Evolutionary conservation across 2,888 invertebrate genomes (phyloP).

Genomic region (Drosophila mimetica): DNA sequence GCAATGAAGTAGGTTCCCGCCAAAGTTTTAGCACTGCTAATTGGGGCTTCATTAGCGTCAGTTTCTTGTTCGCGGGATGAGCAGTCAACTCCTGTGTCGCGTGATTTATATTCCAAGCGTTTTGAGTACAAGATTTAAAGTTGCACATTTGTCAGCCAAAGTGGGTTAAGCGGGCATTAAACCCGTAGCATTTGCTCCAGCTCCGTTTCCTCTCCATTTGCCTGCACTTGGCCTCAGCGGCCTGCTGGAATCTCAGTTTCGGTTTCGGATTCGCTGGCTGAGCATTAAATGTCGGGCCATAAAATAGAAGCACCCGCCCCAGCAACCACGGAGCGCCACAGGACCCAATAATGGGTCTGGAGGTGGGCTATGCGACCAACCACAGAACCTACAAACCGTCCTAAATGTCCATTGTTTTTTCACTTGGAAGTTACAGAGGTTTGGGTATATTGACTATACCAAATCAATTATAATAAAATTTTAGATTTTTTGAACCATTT

Average conservation of each 20-base stretch:
- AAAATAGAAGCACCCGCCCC: conserved; percentile 49
- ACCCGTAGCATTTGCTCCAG: conserved; percentile 4
- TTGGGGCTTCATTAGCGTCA: conserved; percentile 44
- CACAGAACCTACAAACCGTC: conserved; percentile 22
- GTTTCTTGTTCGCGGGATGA: not conserved
- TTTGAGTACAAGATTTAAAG: conserved; percentile 23
- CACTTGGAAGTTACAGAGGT: not conserved
- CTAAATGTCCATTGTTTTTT: conserved; percentile 36
- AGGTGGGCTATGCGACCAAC: conserved; percentile 19
- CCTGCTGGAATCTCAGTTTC: conserved; percentile 29
- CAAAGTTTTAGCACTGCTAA: conserved; percentile 40
- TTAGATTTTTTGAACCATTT: too few relatives aligned
- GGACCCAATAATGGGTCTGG: conserved; percentile 50
- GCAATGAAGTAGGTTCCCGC: conserved; percentile 18
- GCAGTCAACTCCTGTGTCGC: not conserved
- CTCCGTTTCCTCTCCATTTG: conserved; percentile 48
- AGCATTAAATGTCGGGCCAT: conserved; percentile 56
- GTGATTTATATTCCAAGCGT: conserved; percentile 12
- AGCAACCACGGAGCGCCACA: conserved; percentile 12
- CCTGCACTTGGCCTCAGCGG: conserved; percentile 36
- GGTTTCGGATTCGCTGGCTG: conserved; percentile 20
- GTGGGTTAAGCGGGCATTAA: conserved; percentile 52
- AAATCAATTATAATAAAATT: not conserved
- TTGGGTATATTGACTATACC: conserved; percentile 22
- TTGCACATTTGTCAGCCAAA: conserved; percentile 15